A percentile compares a stretch with the other conserved stretches of the same genome.
Evolutionary conservation across 2,797 vertebrate genomes (phyloP).

Genomic region (Alosa sapidissima): DNA sequence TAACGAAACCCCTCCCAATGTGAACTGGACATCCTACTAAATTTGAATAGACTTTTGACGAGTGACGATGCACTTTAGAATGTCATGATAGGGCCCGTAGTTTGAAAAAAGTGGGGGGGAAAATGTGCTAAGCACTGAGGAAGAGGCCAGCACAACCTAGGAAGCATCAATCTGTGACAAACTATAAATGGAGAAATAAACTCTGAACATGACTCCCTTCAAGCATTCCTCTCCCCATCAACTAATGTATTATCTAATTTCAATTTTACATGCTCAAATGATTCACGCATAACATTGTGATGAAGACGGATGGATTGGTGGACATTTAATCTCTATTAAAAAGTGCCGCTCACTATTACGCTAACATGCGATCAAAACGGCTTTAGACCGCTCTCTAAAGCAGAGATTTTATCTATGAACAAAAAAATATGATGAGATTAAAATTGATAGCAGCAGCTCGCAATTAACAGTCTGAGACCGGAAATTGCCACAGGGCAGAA

Average conservation of each 20-base stretch:
- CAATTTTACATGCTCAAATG: background rate
- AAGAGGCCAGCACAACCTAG: too few species aligned
- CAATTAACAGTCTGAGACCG: background rate
- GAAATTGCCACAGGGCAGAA: conserved; percentile 3
- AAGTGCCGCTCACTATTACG: background rate
- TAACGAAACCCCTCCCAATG: too few species aligned
- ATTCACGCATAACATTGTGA: background rate
- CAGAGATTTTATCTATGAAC: conserved; percentile 2
- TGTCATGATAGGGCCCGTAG: too few species aligned
- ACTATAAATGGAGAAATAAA: background rate
- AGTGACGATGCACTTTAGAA: too few species aligned
- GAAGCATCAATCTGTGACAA: background rate
- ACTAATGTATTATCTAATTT: conserved; percentile 17
- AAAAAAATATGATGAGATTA: background rate
- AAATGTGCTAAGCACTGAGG: too few species aligned
- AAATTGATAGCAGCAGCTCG: conserved; percentile 4
- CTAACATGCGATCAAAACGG: background rate
- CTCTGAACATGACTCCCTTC: background rate
- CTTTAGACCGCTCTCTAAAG: conserved; percentile 1
- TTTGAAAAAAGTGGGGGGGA: too few species aligned
- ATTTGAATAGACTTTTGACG: too few species aligned
- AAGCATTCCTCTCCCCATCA: background rate
- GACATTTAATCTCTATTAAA: conserved; percentile 20
- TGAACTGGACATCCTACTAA: too few species aligned
- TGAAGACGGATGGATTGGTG: background rate